A percentile compares a stretch with the other conserved stretches of the same genome.
Evolutionary conservation across 2,797 vertebrate genomes (phyloP).

Genomic region (Babyrousa celebensis): DNA sequence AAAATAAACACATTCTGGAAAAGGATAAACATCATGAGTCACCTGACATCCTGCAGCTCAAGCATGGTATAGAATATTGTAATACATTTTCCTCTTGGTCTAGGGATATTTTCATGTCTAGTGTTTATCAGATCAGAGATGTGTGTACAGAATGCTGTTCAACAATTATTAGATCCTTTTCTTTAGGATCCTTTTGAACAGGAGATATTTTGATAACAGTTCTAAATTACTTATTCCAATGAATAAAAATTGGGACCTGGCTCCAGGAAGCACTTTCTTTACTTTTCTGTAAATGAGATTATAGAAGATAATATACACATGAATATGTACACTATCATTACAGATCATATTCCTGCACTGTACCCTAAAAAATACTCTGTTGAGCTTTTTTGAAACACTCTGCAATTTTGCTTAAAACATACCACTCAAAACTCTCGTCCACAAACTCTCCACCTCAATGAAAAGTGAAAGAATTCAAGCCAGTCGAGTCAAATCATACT

Average conservation of each 20-base stretch:
- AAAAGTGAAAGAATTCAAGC: slow-evolving; percentile 45
- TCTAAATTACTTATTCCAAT: slow-evolving; percentile 62
- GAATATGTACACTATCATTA: slow-evolving; percentile 53
- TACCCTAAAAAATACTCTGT: slow-evolving; percentile 38
- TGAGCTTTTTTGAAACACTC: slow-evolving; percentile 58
- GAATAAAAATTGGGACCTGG: slow-evolving; percentile 72
- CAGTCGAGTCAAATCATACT: not conserved
- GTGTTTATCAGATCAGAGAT: slow-evolving; percentile 38
- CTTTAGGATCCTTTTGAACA: slow-evolving; percentile 56
- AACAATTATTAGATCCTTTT: not conserved
- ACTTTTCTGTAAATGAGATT: slow-evolving; percentile 76
- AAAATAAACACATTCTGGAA: slow-evolving; percentile 14
- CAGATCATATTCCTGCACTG: slow-evolving; percentile 63
- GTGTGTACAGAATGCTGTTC: not conserved
- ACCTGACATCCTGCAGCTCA: not conserved
- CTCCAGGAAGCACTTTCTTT: slow-evolving; percentile 5
- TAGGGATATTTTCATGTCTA: not conserved
- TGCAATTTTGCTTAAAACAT: slow-evolving; percentile 72
- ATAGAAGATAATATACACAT: slow-evolving; percentile 68
- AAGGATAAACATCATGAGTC: not conserved
- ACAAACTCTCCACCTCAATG: slow-evolving; percentile 59
- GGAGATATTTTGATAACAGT: slow-evolving; percentile 70
- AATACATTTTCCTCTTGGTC: slow-evolving; percentile 22
- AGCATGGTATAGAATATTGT: not conserved
- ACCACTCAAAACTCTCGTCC: slow-evolving; percentile 45